phyloP scores from a whole-genome alignment of 2,797 vertebrate genomes.

The Micropoecilia bifurca region DNA sequence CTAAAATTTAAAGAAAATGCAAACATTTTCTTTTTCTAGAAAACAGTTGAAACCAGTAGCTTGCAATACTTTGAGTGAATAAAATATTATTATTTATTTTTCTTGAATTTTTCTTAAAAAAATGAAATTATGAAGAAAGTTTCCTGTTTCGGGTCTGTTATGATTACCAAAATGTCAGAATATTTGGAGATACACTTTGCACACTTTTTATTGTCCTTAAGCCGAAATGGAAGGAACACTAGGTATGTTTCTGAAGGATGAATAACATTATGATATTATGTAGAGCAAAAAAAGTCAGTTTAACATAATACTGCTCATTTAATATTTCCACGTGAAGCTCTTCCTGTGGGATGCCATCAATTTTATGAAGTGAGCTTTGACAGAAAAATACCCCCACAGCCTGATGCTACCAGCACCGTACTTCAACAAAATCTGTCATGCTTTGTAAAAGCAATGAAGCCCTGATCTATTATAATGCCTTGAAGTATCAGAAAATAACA shows the following conservation, averaged over 20 bases:
- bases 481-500: not conserved
- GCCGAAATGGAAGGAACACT: not conserved
- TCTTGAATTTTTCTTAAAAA: too few relatives aligned
- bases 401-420: not conserved
- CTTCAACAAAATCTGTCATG: not conserved
- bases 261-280: too few relatives aligned
- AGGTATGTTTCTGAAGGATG: not conserved
- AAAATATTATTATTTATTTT: too few relatives aligned
- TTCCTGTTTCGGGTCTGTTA: not conserved
- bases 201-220: not conserved
- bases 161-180: not conserved
- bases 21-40: not conserved
- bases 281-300: too few relatives aligned
- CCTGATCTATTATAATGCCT: not conserved
- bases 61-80: not conserved
- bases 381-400: not conserved
- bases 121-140: not conserved
- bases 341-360: not conserved
- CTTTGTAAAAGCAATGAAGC: not conserved
- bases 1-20: not conserved
- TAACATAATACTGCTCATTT: not conserved
- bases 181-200: not conserved
- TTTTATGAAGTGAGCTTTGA: not conserved
- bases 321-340: not conserved
- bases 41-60: not conserved